Base-by-base conservation (phyloP, 2,888 invertebrate genomes). In the Scaptomyza flava region DNA sequence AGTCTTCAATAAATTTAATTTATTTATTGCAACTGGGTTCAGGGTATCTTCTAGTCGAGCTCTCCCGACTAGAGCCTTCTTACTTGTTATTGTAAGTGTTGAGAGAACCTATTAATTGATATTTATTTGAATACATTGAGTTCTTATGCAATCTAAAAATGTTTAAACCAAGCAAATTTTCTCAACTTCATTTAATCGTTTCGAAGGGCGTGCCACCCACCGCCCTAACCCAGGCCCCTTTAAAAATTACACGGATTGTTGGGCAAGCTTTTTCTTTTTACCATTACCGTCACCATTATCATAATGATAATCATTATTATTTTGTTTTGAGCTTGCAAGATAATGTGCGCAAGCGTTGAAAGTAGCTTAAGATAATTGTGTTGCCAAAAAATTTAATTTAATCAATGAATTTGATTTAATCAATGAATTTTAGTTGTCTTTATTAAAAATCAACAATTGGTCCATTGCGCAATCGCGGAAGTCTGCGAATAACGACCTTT, bases 181-280 rank as follows among this genome's bases (percentile, higher is more conserved):
- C 52, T 33, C 63, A 69, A 50, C 48, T 52, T 7, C 11, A 47
- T 47, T n/a, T 30, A 38, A 51, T 7, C 38, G 30, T n/a, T 48
- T 14, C 30, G 43, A 50, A 36, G 51, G 54, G 61, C 38, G 30
- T 66, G 42, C 17, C 50, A 41, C 41, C 50, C 38, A 41, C 42
- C 31, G 41, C 20, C 61, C 17, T 23, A 12, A 23, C 3, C 41
- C 14, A 12, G 5, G 5, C 48, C 2, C 23, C 36, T 3, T 34
- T 11, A 3, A 20, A 62, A 62, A 68, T 79, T 77, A 60, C 79
- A 83, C 62, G 86, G 83, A 57, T 68, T 66, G 82, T 77, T 86
- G 67, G 74, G 61, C 73, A 73, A 63, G 57, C 57, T 41, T 58
- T 43, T 41, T 45, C 41, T 46, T 23, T 36, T 59, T 46, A 36